Conservation (phyloP, 37 sponge, comb jelly and placozoan genomes). For the Halichondria panicea region DNA sequence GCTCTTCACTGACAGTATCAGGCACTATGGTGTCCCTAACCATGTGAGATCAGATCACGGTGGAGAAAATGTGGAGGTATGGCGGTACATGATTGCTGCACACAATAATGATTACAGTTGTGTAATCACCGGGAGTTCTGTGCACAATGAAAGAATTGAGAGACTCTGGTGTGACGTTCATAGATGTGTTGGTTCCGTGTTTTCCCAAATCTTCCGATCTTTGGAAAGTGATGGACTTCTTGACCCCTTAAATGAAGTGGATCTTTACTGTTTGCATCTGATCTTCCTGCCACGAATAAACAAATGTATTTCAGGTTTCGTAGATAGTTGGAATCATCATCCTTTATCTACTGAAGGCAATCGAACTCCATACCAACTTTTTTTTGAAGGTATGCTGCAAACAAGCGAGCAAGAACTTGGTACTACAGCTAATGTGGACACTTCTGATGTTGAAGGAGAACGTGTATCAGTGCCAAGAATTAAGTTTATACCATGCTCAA, state of each 20-base stretch:
- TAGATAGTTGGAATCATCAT: slow-evolving; percentile 40
- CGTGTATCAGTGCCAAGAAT: background rate
- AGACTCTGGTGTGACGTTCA: slow-evolving; percentile 33
- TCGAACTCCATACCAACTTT: background rate
- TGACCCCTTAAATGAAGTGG: slow-evolving; percentile 14
- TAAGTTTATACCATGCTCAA: background rate
- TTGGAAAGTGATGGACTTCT: slow-evolving; percentile 14
- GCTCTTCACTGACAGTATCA: slow-evolving; percentile 7
- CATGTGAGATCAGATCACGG: slow-evolving; percentile 33
- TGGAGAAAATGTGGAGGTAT: slow-evolving; percentile 46
- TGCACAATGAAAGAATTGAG: slow-evolving; percentile 31
- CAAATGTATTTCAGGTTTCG: background rate
- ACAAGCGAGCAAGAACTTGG: background rate
- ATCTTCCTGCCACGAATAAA: slow-evolving; percentile 27
- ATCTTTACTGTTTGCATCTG: slow-evolving; percentile 22
- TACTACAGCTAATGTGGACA: background rate
- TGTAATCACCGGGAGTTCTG: slow-evolving; percentile 13
- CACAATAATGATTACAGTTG: background rate
- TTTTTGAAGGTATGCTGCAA: slow-evolving; percentile 3
- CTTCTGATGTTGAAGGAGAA: background rate
- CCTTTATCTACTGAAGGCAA: slow-evolving; percentile 5
- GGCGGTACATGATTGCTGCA: slow-evolving; percentile 29
- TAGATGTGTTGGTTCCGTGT: slow-evolving; percentile 28
- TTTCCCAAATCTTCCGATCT: background rate
- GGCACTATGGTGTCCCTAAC: slow-evolving; percentile 29